Percentiles rank a stretch among this genome's conserved stretches.
Conservation (phyloP, 2,113 vertebrate genomes). For the Chaenogobius annularis region DNA sequence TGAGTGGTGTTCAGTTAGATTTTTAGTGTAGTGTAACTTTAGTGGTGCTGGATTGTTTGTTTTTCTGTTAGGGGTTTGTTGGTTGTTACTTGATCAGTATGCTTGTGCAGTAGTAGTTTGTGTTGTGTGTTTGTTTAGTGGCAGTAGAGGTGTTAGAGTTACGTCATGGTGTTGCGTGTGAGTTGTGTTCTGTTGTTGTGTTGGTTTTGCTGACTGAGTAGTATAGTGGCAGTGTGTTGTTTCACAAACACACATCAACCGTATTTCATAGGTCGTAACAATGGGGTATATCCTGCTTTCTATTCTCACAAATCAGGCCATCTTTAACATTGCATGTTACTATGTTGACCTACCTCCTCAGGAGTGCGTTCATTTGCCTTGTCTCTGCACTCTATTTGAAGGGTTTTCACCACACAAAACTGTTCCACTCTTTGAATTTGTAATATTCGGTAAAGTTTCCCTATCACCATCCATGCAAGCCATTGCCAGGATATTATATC, state of each 20-base stretch:
- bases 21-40: too few species aligned
- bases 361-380: neutral
- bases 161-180: too few species aligned
- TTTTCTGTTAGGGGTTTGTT: neutral
- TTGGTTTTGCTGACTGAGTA: neutral
- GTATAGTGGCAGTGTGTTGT: too few species aligned
- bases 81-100: too few species aligned
- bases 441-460: slow-evolving; percentile 1
- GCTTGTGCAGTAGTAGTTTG: too few species aligned
- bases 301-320: neutral
- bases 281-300: neutral
- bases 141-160: too few species aligned
- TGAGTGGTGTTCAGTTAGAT: too few species aligned
- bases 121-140: too few species aligned
- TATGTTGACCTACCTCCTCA: neutral
- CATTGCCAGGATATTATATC: neutral
- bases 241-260: neutral
- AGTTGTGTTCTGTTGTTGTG: neutral
- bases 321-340: slow-evolving; percentile 1
- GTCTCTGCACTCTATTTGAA: neutral
- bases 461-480: neutral
- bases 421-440: neutral
- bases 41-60: too few species aligned
- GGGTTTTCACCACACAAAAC: neutral
- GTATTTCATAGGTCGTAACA: slow-evolving; percentile 10